Evolutionary conservation across 2,113 vertebrate genomes (phyloP).

Genomic region (Zootoca vivipara): DNA sequence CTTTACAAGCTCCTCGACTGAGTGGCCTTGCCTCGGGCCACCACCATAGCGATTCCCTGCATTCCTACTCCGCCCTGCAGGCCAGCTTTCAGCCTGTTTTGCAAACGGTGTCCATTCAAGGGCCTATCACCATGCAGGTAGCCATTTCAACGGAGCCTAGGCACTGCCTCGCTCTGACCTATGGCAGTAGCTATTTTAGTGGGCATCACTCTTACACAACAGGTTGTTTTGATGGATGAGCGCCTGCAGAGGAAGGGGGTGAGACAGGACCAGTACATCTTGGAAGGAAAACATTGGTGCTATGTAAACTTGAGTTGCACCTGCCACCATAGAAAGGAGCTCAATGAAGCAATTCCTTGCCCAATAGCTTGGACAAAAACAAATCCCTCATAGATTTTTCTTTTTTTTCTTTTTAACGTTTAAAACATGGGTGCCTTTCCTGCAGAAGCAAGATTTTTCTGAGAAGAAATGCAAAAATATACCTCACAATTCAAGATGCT

Average conservation of each 20-base stretch:
- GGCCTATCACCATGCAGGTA: constrained; percentile 82
- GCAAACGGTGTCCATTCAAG: constrained; percentile 75
- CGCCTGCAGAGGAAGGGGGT: not conserved
- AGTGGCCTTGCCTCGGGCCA: constrained; percentile 65
- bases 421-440: constrained; percentile 7
- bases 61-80: constrained; percentile 72
- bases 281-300: not conserved
- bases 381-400: not conserved
- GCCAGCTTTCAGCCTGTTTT: constrained; percentile 65
- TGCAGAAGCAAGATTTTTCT: not conserved
- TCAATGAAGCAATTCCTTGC: not conserved
- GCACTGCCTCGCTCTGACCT: constrained; percentile 65
- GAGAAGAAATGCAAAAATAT: constrained; percentile 7
- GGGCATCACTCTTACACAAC: constrained; percentile 74
- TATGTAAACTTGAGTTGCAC: not conserved
- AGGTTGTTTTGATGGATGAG: constrained; percentile 85
- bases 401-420: not conserved
- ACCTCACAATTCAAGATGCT: constrained; percentile 26
- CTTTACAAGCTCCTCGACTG: constrained; percentile 79
- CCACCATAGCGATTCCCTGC: constrained; percentile 17
- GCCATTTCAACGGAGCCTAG: constrained; percentile 75
- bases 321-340: not conserved
- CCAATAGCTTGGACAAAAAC: fast-evolving
- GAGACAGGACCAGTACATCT: not conserved
- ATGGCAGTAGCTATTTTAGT: constrained; percentile 79